Conservation (phyloP, 2,113 vertebrate genomes). For the Hippocampus barbouri region DNA sequence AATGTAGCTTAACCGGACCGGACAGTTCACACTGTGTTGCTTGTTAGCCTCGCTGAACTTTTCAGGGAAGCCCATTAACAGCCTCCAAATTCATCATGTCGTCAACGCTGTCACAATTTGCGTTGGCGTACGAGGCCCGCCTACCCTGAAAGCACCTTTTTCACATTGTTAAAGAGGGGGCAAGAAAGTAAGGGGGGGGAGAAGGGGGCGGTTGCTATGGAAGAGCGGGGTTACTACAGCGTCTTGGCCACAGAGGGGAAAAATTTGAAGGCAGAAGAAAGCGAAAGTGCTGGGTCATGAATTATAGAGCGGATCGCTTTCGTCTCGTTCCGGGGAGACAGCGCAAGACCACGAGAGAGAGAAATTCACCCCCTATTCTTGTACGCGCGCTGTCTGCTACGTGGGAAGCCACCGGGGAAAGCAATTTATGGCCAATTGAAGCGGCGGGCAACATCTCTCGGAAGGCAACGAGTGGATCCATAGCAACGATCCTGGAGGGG, state of each 20-base stretch:
- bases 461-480: conserved; percentile 95
- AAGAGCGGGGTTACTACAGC: conserved; percentile 60
- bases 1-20: neutral
- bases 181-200: neutral
- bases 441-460: conserved; percentile 94
- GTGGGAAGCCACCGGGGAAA: conserved; percentile 97
- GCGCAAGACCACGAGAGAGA: conserved; percentile 67
- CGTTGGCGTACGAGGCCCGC: conserved; percentile 31
- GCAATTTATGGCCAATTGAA: conserved; percentile 99
- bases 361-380: conserved; percentile 82
- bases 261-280: conserved; percentile 74
- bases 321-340: conserved; percentile 70
- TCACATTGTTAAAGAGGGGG: conserved; percentile 5
- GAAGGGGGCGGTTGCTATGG: conserved; percentile 10
- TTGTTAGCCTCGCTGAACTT: conserved; percentile 5
- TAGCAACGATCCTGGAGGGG: conserved; percentile 99
- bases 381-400: conserved; percentile 84
- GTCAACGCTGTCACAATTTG: conserved; percentile 12
- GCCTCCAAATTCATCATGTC: conserved; percentile 33
- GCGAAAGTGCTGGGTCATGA: conserved; percentile 83
- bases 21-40: conserved; percentile 4
- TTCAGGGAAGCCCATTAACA: conserved; percentile 35
- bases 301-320: conserved; percentile 92
- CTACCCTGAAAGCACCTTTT: conserved; percentile 28
- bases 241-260: conserved; percentile 68